Evolutionary conservation across 1,140 invertebrate genomes (phyloP).

Genomic region (Drosophila setifemur): DNA sequence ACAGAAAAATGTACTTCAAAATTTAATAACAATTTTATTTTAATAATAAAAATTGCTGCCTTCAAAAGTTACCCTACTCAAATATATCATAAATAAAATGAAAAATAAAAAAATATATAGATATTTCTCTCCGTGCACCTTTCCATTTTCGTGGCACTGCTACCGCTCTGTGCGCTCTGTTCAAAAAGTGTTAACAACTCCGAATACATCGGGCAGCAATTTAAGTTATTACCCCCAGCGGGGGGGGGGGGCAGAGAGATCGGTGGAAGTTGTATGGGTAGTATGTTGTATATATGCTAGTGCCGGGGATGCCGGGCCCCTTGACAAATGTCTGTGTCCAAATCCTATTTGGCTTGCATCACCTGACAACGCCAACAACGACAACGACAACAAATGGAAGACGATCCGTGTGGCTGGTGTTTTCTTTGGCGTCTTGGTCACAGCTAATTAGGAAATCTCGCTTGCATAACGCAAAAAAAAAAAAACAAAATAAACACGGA

Average conservation of each 20-base stretch:
- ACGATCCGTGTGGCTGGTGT: conserved; percentile 2
- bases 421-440: conserved; percentile 44
- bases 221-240: background rate
- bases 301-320: conserved; percentile 17
- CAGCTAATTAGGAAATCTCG: conserved; percentile 47
- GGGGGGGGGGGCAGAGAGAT: no score
- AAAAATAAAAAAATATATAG: no score
- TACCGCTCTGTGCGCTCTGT: background rate
- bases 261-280: no score
- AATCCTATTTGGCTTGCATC: conserved; percentile 38
- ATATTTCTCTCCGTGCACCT: no score
- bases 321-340: conserved; percentile 50
- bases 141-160: background rate
- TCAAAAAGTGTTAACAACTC: conserved; percentile 20
- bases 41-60: no score
- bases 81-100: no score
- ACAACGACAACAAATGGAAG: no score
- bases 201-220: conserved; percentile 6
- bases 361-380: conserved; percentile 7
- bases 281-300: background rate
- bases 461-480: conserved; percentile 4
- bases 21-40: no score
- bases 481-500: background rate
- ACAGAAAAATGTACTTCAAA: background rate
- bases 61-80: no score